phyloP scores from a whole-genome alignment of 1,140 invertebrate species.

The Lepeophtheirus salmonis region DNA sequence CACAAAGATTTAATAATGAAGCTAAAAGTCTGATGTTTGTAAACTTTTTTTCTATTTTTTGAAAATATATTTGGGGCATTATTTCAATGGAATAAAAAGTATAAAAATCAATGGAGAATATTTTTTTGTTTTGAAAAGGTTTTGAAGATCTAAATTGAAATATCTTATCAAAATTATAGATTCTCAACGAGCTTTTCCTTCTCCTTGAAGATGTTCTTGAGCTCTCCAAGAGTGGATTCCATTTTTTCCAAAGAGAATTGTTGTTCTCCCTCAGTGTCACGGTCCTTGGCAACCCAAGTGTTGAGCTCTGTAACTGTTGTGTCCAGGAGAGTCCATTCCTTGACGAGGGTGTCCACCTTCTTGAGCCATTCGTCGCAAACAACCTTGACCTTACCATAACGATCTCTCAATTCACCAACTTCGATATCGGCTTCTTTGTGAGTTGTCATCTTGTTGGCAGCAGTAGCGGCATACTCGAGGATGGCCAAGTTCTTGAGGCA shows the following conservation, averaged over 20 bases:
- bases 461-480: slow-evolving; percentile 7
- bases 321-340: slow-evolving; percentile 17
- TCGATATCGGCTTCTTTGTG: slow-evolving; percentile 18
- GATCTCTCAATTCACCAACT: slow-evolving; percentile 1
- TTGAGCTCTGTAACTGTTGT: slow-evolving; percentile 17
- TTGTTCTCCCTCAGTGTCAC: slow-evolving; percentile 5
- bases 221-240: slow-evolving; percentile 18
- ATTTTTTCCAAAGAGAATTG: slow-evolving; percentile 18
- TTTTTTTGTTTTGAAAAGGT: too few species aligned
- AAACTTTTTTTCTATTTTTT: too few species aligned
- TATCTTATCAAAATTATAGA: slow-evolving; percentile 9
- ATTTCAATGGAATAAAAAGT: too few species aligned
- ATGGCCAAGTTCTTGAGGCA: slow-evolving; percentile 11
- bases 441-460: slow-evolving; percentile 15
- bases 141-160: too few species aligned
- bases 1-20: too few species aligned
- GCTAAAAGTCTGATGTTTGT: too few species aligned
- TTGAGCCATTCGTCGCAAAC: slow-evolving; percentile 18
- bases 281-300: slow-evolving; percentile 18
- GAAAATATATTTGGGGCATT: not conserved
- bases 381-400: slow-evolving; percentile 17
- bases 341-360: slow-evolving; percentile 18
- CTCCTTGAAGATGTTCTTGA: slow-evolving; percentile 19
- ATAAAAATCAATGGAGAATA: too few species aligned
- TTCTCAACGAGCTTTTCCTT: slow-evolving; percentile 19